Evolutionary conservation across 2,888 invertebrate genomes (phyloP).

Genomic region (Drosophila emarginata): DNA sequence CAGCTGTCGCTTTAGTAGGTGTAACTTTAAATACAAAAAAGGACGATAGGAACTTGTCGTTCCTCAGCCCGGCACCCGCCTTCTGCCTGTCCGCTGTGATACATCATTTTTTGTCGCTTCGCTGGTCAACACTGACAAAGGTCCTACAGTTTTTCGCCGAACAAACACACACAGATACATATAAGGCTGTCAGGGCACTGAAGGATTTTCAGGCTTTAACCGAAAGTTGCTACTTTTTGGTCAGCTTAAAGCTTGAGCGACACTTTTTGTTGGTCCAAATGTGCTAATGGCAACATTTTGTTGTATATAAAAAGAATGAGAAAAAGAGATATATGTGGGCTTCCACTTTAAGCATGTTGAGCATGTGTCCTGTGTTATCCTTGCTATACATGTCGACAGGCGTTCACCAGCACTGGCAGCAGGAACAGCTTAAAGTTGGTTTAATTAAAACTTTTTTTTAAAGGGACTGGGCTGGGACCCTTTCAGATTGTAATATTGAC

Average conservation of each 20-base stretch:
- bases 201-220: conserved; percentile 61
- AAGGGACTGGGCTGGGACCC: neutral
- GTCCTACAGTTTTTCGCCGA: conserved; percentile 16
- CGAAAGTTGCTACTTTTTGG: conserved; percentile 37
- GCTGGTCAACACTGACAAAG: conserved; percentile 55
- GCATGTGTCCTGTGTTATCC: conserved; percentile 29
- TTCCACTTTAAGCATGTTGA: conserved; percentile 21
- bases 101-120: conserved; percentile 69
- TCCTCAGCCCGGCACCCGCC: neutral
- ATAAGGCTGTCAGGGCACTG: conserved; percentile 48
- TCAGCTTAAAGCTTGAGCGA: conserved; percentile 36
- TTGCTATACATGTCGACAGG: conserved; percentile 42
- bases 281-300: conserved; percentile 62
- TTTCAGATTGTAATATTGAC: conserved; percentile 23
- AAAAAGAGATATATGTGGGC: conserved; percentile 31
- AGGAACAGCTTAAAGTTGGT: conserved; percentile 69
- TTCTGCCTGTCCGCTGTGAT: conserved; percentile 34
- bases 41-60: conserved; percentile 29
- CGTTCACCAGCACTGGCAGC: conserved; percentile 37
- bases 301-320: conserved; percentile 49
- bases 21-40: conserved; percentile 62
- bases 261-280: conserved; percentile 42
- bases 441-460: conserved; percentile 61
- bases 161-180: neutral
- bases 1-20: conserved; percentile 58